Conservation (phyloP, 2,797 vertebrate genomes). For the Gobionotothen gibberifrons region DNA sequence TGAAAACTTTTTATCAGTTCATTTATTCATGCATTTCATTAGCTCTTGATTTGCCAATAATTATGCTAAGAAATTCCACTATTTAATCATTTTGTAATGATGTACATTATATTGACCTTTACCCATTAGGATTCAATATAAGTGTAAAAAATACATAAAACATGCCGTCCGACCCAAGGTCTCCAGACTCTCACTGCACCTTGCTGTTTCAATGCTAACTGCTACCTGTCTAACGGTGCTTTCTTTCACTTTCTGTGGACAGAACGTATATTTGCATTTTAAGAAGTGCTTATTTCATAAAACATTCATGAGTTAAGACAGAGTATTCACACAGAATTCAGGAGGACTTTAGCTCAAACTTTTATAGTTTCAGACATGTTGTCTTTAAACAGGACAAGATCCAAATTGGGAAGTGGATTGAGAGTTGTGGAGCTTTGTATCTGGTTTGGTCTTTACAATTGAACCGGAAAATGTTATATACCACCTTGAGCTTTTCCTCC, state of each 20-base stretch:
- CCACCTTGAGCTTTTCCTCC: constrained; percentile 1
- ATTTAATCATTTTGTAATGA: background rate
- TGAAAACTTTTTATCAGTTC: background rate
- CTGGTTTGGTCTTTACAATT: background rate
- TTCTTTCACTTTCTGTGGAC: constrained; percentile 33
- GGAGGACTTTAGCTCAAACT: constrained; percentile 22
- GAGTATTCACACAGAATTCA: constrained; percentile 31
- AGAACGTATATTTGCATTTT: constrained; percentile 58
- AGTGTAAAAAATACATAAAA: background rate
- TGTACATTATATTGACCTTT: background rate
- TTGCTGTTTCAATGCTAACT: constrained; percentile 16
- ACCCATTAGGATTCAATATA: background rate
- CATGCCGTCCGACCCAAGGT: background rate
- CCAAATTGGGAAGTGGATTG: constrained; percentile 1
- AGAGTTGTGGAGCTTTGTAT: background rate
- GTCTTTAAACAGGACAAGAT: constrained; percentile 9
- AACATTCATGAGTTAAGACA: constrained; percentile 44
- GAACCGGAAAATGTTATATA: background rate
- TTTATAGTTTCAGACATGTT: constrained; percentile 12
- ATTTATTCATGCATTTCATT: background rate
- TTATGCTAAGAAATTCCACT: background rate
- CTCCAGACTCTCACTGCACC: background rate
- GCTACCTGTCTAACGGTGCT: constrained; percentile 3
- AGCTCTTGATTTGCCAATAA: background rate
- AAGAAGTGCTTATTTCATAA: constrained; percentile 49